Base-by-base conservation (phyloP, 2,113 vertebrate genomes). In the Helogale parvula region DNA sequence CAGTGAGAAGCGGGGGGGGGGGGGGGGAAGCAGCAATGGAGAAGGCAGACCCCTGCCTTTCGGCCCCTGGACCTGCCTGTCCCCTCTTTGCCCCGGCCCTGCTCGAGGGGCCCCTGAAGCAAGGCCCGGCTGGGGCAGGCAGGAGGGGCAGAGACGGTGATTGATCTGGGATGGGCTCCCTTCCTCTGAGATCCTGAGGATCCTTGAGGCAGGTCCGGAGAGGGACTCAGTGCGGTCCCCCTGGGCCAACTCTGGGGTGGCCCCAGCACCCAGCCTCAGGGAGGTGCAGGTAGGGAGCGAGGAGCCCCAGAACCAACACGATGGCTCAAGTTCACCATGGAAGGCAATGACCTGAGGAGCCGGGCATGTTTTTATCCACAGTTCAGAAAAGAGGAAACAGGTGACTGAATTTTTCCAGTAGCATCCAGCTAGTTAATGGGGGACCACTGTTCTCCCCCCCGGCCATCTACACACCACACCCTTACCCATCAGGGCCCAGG, bases 251-350 rank as follows among this genome's bases (percentile, higher is more conserved):
- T 76, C 14, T 3, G 21, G 29, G 50, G 80, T 17, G 65, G 13
- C 88, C n/a, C 41, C 54, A 12, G 41, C 25, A 50, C 72, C 33
- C 14, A 47, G 80, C 41, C 27, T 3, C 35, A 77, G 38, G 52
- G 88, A 69, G 84, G 7, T 14, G 41, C 52, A 81, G 35, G 25
- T 15, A 21, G 31, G 29, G 21, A 69, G 54, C 0, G 3, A 45
- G 65, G 27, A n/a, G 92, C n/a, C 5, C 41, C 69, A 68, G 63
- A 54, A n/a, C 5, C 6, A 7, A 47, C 38, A 4, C 4, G 10
- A 16, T 1, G 23, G 71, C 21, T 23, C 47, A 8, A 0, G 1
- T 17, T 57, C 3, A 2, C 23, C 2, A 8, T 23, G 16, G 3
- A 3, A 7, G 72, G 82, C 29, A 5, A n/a, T 15, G 25, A 79